Conservation (phyloP, 1,140 invertebrate species). For the Philopotamus ludificatus region DNA sequence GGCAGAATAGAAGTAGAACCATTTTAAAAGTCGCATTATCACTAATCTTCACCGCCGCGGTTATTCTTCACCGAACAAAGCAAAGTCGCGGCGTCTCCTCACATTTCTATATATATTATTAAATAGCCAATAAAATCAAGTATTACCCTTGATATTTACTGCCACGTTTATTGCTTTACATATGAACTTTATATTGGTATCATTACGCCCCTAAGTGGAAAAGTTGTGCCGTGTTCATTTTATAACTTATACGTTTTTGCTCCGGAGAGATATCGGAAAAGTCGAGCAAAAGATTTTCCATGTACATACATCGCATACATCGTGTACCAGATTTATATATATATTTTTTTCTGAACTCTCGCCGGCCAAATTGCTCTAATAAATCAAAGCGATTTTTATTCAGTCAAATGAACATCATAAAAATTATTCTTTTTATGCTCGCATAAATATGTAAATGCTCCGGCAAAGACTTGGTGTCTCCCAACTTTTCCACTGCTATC, state of each 20-base stretch:
- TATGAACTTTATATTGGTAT: conserved; percentile 32
- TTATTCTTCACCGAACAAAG: conserved; percentile 11
- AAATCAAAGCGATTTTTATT: not conserved
- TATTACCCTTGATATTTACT: conserved; percentile 27
- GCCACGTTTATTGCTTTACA: conserved; percentile 36
- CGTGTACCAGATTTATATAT: not conserved
- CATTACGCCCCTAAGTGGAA: conserved; percentile 29
- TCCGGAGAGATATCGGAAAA: not conserved
- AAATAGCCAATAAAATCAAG: conserved; percentile 31
- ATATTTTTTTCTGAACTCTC: not conserved
- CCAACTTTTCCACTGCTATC: no score
- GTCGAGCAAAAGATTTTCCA: not conserved
- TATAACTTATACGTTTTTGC: conserved; percentile 1
- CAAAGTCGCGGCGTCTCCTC: no score
- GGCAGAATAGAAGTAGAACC: no score
- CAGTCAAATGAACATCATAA: not conserved
- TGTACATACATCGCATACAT: not conserved
- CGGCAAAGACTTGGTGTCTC: no score
- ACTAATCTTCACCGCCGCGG: not conserved
- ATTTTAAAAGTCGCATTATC: not conserved
- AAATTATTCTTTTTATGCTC: no score
- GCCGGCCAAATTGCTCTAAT: not conserved
- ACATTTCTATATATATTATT: conserved; percentile 36
- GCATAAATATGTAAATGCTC: no score
- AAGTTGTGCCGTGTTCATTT: conserved; percentile 16